phyloP scores from a whole-genome alignment of 1,140 invertebrate species.

The Drosophila sp. region DNA sequence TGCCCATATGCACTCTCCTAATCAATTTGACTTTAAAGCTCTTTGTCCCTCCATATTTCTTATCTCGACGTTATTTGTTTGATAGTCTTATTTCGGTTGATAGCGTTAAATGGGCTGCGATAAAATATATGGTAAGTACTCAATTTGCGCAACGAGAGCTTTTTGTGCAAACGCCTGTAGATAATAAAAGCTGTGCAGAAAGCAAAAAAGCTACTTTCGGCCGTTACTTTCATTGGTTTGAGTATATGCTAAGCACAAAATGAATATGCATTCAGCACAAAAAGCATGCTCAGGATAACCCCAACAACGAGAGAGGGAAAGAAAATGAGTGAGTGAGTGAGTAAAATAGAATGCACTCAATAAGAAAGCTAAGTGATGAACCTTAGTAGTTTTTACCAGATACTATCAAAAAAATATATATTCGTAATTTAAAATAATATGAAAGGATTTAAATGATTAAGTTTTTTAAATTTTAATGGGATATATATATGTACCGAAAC shows the following conservation, averaged over 20 bases:
- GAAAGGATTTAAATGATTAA: too few species aligned
- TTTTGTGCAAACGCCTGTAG: not conserved
- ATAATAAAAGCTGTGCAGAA: not conserved
- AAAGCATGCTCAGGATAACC: not conserved
- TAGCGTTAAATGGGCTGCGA: slow-evolving; percentile 56
- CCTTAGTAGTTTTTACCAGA: not conserved
- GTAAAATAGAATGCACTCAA: too few species aligned
- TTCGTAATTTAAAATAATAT: too few species aligned
- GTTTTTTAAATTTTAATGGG: too few species aligned
- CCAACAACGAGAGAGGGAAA: not conserved
- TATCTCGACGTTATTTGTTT: slow-evolving; percentile 51
- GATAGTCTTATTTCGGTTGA: slow-evolving; percentile 39
- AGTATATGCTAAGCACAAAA: not conserved
- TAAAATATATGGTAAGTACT: slow-evolving; percentile 40
- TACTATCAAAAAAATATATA: too few species aligned
- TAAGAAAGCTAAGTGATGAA: too few species aligned
- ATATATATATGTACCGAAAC: too few species aligned
- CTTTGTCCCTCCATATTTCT: slow-evolving; percentile 41
- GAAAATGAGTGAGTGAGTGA: not conserved
- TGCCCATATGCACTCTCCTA: slow-evolving; percentile 28
- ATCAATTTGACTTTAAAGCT: slow-evolving; percentile 53
- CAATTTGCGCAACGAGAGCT: slow-evolving; percentile 19
- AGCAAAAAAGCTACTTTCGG: not conserved
- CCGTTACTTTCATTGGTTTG: not conserved
- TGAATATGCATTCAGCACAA: not conserved